phyloP scores from a whole-genome alignment of 2,888 invertebrate genomes.

The Trichogramma evanescens region DNA sequence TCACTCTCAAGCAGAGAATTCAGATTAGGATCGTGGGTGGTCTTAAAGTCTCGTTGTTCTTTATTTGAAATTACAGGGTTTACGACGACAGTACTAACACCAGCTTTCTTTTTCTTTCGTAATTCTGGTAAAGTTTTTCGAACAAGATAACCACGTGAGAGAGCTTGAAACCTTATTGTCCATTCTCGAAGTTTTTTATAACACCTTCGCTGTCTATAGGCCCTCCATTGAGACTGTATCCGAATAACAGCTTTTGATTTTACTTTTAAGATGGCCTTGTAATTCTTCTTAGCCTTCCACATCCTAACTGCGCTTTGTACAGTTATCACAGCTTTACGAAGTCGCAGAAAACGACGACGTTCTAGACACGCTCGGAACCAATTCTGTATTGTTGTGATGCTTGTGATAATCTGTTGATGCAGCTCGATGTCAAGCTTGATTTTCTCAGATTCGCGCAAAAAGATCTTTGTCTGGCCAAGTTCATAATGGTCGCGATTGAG shows the following conservation, averaged over 20 bases:
- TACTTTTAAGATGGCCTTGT: slow-evolving; percentile 48
- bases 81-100: background rate
- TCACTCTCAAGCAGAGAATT: slow-evolving; percentile 18
- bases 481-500: slow-evolving; percentile 87
- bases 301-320: slow-evolving; percentile 71
- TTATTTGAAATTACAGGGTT: slow-evolving; percentile 17
- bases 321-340: slow-evolving; percentile 66
- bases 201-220: slow-evolving; percentile 61
- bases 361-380: slow-evolving; percentile 82
- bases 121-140: slow-evolving; percentile 54
- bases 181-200: slow-evolving; percentile 58
- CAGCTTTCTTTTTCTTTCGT: slow-evolving; percentile 28
- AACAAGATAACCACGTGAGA: slow-evolving; percentile 61
- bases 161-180: slow-evolving; percentile 64
- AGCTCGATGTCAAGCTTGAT: slow-evolving; percentile 83
- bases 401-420: slow-evolving; percentile 89
- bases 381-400: slow-evolving; percentile 84
- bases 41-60: slow-evolving; percentile 23
- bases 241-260: slow-evolving; percentile 55
- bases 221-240: slow-evolving; percentile 76
- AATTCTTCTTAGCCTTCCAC: slow-evolving; percentile 55
- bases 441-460: slow-evolving; percentile 90
- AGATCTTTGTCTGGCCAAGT: slow-evolving; percentile 80
- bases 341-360: slow-evolving; percentile 66
- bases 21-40: slow-evolving; percentile 24